These are phyloP conservation scores for Sialis fuliginosa DNA, from an alignment of 2,888 invertebrate species.

Conservation along the genomic window DNA sequence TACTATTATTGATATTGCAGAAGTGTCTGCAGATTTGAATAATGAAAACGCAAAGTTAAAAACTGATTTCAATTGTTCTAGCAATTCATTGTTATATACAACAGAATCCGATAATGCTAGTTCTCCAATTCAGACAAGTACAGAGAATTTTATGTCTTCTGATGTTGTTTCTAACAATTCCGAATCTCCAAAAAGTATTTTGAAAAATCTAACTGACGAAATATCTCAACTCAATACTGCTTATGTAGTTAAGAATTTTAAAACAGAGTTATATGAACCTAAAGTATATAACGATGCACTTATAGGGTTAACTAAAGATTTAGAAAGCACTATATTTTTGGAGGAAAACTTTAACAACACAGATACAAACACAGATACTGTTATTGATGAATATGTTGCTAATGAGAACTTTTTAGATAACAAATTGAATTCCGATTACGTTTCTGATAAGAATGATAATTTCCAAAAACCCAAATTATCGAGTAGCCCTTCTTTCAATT, in stretches of 20 bases:
- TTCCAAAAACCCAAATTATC: background rate
- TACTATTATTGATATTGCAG: slow-evolving; percentile 4
- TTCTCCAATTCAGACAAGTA: slow-evolving; percentile 30
- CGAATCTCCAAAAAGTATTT: slow-evolving; percentile 23
- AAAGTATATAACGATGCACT: slow-evolving; percentile 4
- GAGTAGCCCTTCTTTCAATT: background rate
- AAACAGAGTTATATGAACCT: slow-evolving; percentile 6
- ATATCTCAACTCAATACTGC: background rate
- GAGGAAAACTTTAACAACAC: background rate
- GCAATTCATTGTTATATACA: slow-evolving; percentile 19
- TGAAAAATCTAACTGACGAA: slow-evolving; percentile 10
- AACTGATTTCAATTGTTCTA: slow-evolving; percentile 22
- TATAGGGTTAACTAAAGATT: slow-evolving; percentile 3
- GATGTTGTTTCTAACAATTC: slow-evolving; percentile 26
- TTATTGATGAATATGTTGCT: background rate
- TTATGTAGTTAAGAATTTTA: slow-evolving; percentile 6
- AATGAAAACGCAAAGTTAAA: background rate
- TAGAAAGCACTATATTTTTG: slow-evolving; percentile 1
- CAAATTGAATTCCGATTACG: background rate
- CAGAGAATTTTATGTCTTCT: slow-evolving; percentile 25
- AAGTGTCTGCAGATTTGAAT: background rate
- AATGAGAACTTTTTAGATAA: background rate
- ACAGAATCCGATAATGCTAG: slow-evolving; percentile 25
- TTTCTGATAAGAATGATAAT: background rate
- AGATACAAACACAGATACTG: background rate